Evolutionary conservation across 1,140 invertebrate genomes (phyloP), one percentile per base, ranked within the genome.

Genomic region (Brachionus sp.): DNA sequence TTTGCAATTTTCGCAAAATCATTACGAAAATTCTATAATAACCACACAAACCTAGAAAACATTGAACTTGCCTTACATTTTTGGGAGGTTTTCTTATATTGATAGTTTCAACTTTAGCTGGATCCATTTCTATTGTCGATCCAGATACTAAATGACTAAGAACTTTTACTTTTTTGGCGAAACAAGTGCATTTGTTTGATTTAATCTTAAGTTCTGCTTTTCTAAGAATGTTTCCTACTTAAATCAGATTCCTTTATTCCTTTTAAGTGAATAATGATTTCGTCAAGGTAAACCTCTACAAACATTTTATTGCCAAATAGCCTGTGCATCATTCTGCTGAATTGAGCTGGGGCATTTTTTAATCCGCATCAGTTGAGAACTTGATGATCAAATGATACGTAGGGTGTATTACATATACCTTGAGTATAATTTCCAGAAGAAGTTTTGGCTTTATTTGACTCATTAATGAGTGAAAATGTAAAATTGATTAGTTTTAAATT

Each of bases 51-150:
- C n/a, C n/a, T n/a, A n/a, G n/a, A n/a, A n/a, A 90, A 13, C 85
- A 23, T 50, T 87, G 84, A 0, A 91, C 37, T 46, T 90, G 86
- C 37, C 87, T 86, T 5, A 86, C 75, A 82, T 82, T 87, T 62
- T 75, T 85, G 33, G 85, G 85, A 12, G 25, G 12, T 44, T 85
- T 64, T 83, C 64, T 84, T 29, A 84, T 37, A n/a, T 83, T 13
- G 10, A 86, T 83, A 13, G 75, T 77, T 9, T 64, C 25, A 2
- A 87, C 66, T 82, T 86, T 86, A 25, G 80, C 83, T 12, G 70
- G 62, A 16, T 78, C 64, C 5, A 84, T 84, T 46, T 37, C 78
- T n/a, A 84, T 64, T 68, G 42, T 25, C 25, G 77, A 78, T n/a
- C 68, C 70, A 42, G 82, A 77, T 13, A 85, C 82, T 6, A 83